Conservation (phyloP, 2,797 vertebrate species). For the Heterohyrax brucei region DNA sequence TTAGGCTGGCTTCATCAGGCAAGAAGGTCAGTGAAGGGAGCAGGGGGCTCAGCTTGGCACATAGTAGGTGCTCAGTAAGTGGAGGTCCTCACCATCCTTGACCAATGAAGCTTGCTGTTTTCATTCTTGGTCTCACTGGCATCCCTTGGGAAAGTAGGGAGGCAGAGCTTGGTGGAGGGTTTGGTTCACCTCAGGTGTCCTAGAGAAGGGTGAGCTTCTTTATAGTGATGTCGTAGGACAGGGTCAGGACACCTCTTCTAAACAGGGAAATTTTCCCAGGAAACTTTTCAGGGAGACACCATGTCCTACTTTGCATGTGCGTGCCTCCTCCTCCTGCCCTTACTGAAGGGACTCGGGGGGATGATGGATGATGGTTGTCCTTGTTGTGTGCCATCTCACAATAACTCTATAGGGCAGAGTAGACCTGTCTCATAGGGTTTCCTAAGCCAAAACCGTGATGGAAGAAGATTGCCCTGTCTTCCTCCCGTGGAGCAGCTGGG, state of each 20-base stretch:
- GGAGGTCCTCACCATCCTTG: accelerated
- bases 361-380: no score
- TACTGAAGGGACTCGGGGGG: neutral
- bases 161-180: neutral
- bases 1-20: neutral
- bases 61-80: neutral
- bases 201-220: neutral
- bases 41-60: neutral
- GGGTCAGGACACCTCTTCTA: neutral
- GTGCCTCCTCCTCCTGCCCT: neutral
- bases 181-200: accelerated
- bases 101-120: neutral
- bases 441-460: no score
- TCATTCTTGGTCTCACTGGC: neutral
- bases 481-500: no score
- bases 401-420: no score
- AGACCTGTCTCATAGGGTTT: no score
- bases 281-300: neutral
- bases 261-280: neutral
- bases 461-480: no score
- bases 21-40: neutral
- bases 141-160: neutral
- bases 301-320: neutral
- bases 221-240: neutral
- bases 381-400: no score